Base-by-base conservation (phyloP, 2,888 invertebrate genomes). In the Imbricaverruca yamaguchii region DNA sequence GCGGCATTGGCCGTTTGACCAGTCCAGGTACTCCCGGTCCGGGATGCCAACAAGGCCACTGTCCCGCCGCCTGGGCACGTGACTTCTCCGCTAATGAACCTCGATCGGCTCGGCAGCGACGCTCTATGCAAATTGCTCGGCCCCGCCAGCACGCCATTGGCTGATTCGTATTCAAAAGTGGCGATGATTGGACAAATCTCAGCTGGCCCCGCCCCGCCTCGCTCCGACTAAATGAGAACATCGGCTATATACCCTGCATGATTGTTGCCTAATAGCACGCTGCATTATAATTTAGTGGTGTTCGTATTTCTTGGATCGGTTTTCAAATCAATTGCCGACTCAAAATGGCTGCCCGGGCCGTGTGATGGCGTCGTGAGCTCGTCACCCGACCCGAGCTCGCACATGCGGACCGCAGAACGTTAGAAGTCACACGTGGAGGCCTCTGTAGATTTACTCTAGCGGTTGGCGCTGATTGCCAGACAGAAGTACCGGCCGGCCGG, bases 221-320 rank as follows among this genome's bases (percentile, higher is more conserved):
- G 74, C 55, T 23, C 74, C 74, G 11, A 12, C 53, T 9, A 23
- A 3, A 53, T 53, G 55, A 8, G 12, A 21, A 53, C 74, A n/a
- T 15, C 69, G 11, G 21, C 74, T 55, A 21, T 74, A 74, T 74
- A 74, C 18, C 53, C 11, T 9, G 15, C 74, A 55, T 74, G 55
- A 74, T 21, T 21, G 74, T 55, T 55, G 74, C 55, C 74, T 74
- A 74, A 74, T 74, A 55, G 74, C n/a, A 74, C 7, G 10, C 53
- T 74, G 74, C 74, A 74, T 74, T 55, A 59, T 55, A 74, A 74
- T 18, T 53, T 74, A 74, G 55, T 74, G 74, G n/a, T 23, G 74
- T 55, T 74, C 55, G 11, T 74, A 55, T 74, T 74, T 74, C 74
- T 53, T 23, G 8, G 74, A 74, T 53, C 23, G 21, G 23, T 74